Evolutionary conservation across 2,113 vertebrate species (phyloP).

Genomic region (Morone saxatilis): DNA sequence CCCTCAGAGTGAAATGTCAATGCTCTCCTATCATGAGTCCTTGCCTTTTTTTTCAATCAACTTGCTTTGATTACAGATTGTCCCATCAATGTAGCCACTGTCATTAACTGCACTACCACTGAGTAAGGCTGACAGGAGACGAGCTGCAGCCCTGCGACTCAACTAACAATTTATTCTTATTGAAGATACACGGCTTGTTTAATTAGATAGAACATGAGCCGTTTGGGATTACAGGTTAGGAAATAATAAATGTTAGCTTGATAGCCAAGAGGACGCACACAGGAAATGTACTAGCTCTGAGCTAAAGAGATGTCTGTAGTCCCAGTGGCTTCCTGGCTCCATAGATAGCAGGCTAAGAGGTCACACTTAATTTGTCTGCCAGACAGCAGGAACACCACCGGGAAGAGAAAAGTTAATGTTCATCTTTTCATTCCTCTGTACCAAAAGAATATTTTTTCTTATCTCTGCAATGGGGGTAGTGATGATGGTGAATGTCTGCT

Average conservation of each 20-base stretch:
- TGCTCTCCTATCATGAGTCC: neutral
- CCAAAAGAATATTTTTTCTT: conserved; percentile 31
- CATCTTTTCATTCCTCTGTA: conserved; percentile 46
- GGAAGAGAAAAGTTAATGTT: conserved; percentile 37
- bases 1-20: neutral
- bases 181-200: conserved; percentile 19
- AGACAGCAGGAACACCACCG: conserved; percentile 16
- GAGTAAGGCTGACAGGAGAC: conserved; percentile 23
- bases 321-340: conserved; percentile 11
- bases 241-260: conserved; percentile 36
- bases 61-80: conserved; percentile 39
- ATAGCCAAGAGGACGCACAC: conserved; percentile 17
- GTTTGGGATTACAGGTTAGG: conserved; percentile 27
- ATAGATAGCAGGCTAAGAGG: conserved; percentile 24
- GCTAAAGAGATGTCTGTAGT: neutral
- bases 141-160: conserved; percentile 2
- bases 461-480: neutral
- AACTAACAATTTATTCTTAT: conserved; percentile 26
- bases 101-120: conserved; percentile 29
- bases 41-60: conserved; percentile 24
- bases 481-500: conserved; percentile 17
- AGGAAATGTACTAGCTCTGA: conserved; percentile 22
- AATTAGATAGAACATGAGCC: conserved; percentile 34
- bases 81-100: conserved; percentile 4
- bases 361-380: conserved; percentile 51